Evolutionary conservation across 1,140 invertebrate species (phyloP), one percentile per base, ranked within the genome.

Genomic region (Hyposmocoma kahamanoa): DNA sequence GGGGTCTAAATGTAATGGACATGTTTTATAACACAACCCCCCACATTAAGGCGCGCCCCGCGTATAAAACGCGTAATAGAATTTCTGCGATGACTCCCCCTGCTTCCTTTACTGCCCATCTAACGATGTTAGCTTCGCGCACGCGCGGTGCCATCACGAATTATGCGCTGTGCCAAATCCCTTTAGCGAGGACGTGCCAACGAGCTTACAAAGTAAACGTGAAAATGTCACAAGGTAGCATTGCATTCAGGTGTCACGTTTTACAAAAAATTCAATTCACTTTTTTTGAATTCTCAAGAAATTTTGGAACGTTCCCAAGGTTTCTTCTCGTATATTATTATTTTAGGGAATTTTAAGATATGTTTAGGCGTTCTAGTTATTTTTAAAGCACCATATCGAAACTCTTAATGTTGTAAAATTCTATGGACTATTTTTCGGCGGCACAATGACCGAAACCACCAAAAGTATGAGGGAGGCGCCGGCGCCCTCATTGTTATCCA

Each of bases 21-120:
- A 63, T 68, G 63, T 68, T 72, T 73, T 71, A 72, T 59, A 63
- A 63, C 63, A 51, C 57, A 47, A 53, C 59, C 65, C 66, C 65
- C 62, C 54, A 56, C 65, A 78, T 78, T 78, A 77, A 74, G 67
- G 70, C 70, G 64, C 66, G 58, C 70, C 63, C 62, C 59, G 62
- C 56, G 70, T 77, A 79, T 83, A 79, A 83, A 83, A 71, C 69
- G 73, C 69, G 73, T 81, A 84, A 84, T 84, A 84, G 77, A 84
- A 84, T 84, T 81, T 66, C 67, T 69, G 65, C 49, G 67, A 67
- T 67, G 64, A 69, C 74, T 56, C 50, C 56, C 57, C 56, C 58
- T 61, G 53, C 47, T 55, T 49, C 64, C 68, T 71, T 62, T 72
- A 68, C 63, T 72, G 76, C 63, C 61, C 72, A 70, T 76, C 66